phyloP scores from a whole-genome alignment of 2,797 vertebrate genomes.

The Pipistrellus kuhlii region DNA sequence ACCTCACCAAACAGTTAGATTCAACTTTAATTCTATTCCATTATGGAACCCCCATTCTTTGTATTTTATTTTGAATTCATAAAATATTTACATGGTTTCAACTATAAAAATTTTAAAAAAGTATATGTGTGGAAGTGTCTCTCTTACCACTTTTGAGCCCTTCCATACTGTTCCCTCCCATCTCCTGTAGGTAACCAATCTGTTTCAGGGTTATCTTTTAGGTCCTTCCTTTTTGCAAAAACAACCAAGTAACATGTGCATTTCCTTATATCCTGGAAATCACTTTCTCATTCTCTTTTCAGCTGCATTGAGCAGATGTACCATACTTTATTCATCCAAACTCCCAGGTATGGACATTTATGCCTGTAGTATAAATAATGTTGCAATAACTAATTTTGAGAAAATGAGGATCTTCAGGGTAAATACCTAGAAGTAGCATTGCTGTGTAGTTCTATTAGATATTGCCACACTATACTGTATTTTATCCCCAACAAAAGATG shows the following conservation, averaged over 20 bases:
- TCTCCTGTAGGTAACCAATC: neutral
- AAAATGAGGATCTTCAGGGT: neutral
- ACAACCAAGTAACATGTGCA: neutral
- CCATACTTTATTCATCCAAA: neutral
- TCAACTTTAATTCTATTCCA: neutral
- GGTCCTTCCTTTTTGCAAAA: neutral
- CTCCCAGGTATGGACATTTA: neutral
- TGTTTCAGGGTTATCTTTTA: neutral
- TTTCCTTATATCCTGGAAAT: neutral
- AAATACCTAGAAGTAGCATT: neutral
- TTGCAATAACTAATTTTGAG: neutral
- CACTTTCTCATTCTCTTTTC: neutral
- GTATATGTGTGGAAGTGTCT: too few relatives aligned
- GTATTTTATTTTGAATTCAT: conserved; percentile 8
- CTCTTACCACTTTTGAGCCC: neutral
- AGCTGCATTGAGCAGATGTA: neutral
- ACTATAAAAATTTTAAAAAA: neutral
- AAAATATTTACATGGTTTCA: neutral
- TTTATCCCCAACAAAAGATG: neutral
- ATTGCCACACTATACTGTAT: neutral
- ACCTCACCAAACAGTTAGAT: neutral
- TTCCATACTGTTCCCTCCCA: neutral
- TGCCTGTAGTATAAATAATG: neutral
- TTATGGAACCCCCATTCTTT: neutral
- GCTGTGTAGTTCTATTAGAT: neutral